Percentiles rank a stretch among this genome's conserved stretches.
Conservation (phyloP, 2,888 invertebrate species). For the Bombylius discolor region DNA sequence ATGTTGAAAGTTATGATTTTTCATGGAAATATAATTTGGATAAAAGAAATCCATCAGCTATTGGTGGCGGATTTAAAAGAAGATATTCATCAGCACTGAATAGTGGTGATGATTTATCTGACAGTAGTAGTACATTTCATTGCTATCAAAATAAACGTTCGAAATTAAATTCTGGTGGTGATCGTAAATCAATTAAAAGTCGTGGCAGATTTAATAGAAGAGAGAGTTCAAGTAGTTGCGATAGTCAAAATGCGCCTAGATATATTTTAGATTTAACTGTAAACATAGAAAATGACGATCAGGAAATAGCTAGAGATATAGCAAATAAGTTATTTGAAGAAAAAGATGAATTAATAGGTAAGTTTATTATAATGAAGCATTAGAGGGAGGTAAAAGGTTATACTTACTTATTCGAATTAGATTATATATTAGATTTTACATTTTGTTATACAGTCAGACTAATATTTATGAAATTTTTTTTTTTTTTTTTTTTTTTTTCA, state of each 20-base stretch:
- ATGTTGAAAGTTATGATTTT: constrained; percentile 67
- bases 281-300: constrained; percentile 40
- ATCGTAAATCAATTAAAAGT: constrained; percentile 16
- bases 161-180: constrained; percentile 21
- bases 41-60: constrained; percentile 29
- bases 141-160: constrained; percentile 19
- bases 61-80: constrained; percentile 22
- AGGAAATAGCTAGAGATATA: constrained; percentile 56
- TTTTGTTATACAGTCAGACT: no score
- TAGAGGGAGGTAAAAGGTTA: no score
- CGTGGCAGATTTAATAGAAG: constrained; percentile 20
- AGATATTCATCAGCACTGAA: constrained; percentile 22
- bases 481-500: no score
- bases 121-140: constrained; percentile 17
- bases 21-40: constrained; percentile 50
- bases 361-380: constrained; percentile 22
- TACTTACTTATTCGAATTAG: no score
- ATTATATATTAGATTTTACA: no score
- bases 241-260: constrained; percentile 36
- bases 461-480: no score
- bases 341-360: constrained; percentile 60
- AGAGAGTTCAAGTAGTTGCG: constrained; percentile 38
- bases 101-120: constrained; percentile 23
- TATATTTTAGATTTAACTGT: constrained; percentile 45
- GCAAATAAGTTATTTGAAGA: constrained; percentile 60